Evolutionary conservation across 2,888 invertebrate genomes (phyloP).

Genomic region (Drosophila lutescens): DNA sequence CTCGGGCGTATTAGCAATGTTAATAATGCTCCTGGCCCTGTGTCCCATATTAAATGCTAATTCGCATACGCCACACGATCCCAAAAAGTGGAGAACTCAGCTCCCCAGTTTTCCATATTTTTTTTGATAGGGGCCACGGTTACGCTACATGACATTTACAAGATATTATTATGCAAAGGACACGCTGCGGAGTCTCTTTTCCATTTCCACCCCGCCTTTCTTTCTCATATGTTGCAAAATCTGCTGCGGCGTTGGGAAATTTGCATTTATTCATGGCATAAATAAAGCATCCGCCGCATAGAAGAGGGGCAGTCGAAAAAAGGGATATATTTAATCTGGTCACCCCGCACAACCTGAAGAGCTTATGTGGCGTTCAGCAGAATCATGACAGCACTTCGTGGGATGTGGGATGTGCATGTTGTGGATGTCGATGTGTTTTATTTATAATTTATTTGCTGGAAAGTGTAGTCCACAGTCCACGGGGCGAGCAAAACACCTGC

Average conservation of each 20-base stretch:
- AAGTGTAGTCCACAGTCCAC: slow-evolving; percentile 16
- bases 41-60: slow-evolving; percentile 72
- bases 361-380: slow-evolving; percentile 7
- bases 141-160: slow-evolving; percentile 71
- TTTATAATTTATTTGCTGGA: slow-evolving; percentile 45
- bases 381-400: slow-evolving; percentile 29
- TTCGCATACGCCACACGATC: slow-evolving; percentile 51
- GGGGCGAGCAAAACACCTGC: slow-evolving; percentile 34
- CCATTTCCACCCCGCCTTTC: slow-evolving; percentile 27
- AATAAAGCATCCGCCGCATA: slow-evolving; percentile 58
- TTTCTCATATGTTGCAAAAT: slow-evolving; percentile 65
- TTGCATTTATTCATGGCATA: slow-evolving; percentile 76
- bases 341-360: slow-evolving; percentile 2
- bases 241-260: slow-evolving; percentile 69
- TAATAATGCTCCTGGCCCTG: slow-evolving; percentile 66
- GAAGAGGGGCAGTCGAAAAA: slow-evolving; percentile 29
- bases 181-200: slow-evolving; percentile 56
- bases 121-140: slow-evolving; percentile 22
- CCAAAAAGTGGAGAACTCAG: slow-evolving; percentile 4
- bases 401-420: not conserved
- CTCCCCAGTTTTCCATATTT: not conserved
- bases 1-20: slow-evolving; percentile 65
- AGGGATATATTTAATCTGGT: slow-evolving; percentile 41
- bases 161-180: slow-evolving; percentile 77
- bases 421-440: slow-evolving; percentile 38